Evolutionary conservation across 2,797 vertebrate genomes (phyloP).

Genomic region (Notolepis coatsorum): DNA sequence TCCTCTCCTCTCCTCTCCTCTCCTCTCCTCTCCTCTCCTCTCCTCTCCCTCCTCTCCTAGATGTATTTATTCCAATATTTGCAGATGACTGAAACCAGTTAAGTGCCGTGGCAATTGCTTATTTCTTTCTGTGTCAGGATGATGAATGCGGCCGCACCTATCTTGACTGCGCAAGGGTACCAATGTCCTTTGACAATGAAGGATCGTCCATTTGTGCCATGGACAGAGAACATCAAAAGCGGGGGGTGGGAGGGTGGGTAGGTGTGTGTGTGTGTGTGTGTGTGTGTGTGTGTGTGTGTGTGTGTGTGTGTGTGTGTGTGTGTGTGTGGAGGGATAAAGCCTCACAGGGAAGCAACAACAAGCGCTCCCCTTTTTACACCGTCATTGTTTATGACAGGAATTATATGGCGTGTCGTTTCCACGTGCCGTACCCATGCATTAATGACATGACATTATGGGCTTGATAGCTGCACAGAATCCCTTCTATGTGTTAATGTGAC

Average conservation of each 20-base stretch:
- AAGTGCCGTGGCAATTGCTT: constrained; percentile 80
- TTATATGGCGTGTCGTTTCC: constrained; percentile 41
- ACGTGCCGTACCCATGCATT: constrained; percentile 29
- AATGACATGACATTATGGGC: constrained; percentile 19
- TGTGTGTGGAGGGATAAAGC: constrained; percentile 71
- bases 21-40: neutral
- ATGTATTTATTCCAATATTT: constrained; percentile 82
- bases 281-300: no score
- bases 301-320: no score
- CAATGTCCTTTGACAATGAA: constrained; percentile 76
- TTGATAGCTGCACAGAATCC: constrained; percentile 16
- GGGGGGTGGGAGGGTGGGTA: no score
- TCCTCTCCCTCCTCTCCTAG: constrained; percentile 37
- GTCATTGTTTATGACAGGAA: constrained; percentile 50
- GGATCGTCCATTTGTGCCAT: constrained; percentile 78
- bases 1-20: constrained; percentile 25
- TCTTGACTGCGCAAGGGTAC: constrained; percentile 72
- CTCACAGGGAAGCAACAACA: constrained; percentile 71
- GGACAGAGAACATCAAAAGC: constrained; percentile 72
- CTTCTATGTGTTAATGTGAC: constrained; percentile 22
- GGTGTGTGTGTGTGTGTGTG: no score
- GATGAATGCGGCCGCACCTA: constrained; percentile 77
- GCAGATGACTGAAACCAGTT: constrained; percentile 81
- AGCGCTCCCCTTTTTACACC: constrained; percentile 64
- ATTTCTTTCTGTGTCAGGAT: constrained; percentile 78